A percentile compares a stretch with the other conserved stretches of the same genome.
phyloP scores from a whole-genome alignment of 2,888 invertebrate species.

The Agrotis clavis region DNA sequence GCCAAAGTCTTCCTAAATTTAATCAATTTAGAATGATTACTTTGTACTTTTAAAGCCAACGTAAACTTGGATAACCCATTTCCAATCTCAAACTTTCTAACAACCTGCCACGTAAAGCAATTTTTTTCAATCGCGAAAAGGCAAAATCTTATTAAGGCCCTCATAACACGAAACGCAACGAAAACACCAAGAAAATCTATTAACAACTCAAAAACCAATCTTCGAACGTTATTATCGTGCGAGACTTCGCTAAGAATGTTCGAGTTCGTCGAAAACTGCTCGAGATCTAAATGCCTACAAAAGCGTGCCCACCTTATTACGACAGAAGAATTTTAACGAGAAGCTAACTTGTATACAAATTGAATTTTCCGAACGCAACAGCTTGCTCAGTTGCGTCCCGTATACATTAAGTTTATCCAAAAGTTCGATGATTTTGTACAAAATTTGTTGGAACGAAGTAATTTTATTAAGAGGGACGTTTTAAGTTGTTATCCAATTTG shows the following conservation, averaged over 20 bases:
- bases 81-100: slow-evolving; percentile 25
- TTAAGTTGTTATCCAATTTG: slow-evolving; percentile 71
- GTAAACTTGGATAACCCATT: slow-evolving; percentile 7
- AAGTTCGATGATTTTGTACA: slow-evolving; percentile 85
- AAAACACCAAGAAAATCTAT: slow-evolving; percentile 58
- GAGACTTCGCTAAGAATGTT: slow-evolving; percentile 69
- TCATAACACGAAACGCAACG: slow-evolving; percentile 43
- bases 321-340: slow-evolving; percentile 89
- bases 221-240: slow-evolving; percentile 63
- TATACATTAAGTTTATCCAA: slow-evolving; percentile 87
- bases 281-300: slow-evolving; percentile 76
- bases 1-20: not conserved
- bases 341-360: slow-evolving; percentile 90
- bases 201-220: slow-evolving; percentile 66
- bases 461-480: slow-evolving; percentile 71
- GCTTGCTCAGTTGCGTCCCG: slow-evolving; percentile 78
- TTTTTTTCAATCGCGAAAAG: slow-evolving; percentile 44
- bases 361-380: slow-evolving; percentile 87
- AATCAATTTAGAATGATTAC: not conserved
- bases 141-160: slow-evolving; percentile 45
- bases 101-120: slow-evolving; percentile 26
- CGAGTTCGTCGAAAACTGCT: slow-evolving; percentile 42
- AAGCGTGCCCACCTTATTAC: slow-evolving; percentile 84
- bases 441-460: slow-evolving; percentile 79
- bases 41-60: slow-evolving; percentile 14